These are phyloP conservation scores for Gymnothorax javanicus DNA, from an alignment of 2,797 vertebrate species.

Conservation along the genomic window DNA sequence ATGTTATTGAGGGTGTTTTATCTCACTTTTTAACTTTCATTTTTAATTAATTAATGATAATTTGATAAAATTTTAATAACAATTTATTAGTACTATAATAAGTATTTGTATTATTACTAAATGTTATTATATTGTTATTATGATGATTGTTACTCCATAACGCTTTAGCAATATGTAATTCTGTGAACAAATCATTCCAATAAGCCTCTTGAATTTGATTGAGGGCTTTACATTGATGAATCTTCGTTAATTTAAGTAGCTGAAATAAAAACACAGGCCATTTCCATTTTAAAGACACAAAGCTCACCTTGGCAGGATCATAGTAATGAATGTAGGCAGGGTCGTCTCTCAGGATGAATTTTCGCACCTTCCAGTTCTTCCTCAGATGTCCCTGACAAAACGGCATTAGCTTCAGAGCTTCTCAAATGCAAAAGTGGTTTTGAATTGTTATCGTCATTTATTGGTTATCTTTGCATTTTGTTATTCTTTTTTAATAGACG, in stretches of 20 bases:
- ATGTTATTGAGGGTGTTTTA: too few species aligned
- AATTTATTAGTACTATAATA: too few species aligned
- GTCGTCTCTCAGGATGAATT: conserved; percentile 90
- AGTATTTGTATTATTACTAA: too few species aligned
- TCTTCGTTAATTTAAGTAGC: neutral
- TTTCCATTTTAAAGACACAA: neutral
- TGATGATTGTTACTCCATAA: too few species aligned
- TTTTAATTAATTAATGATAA: too few species aligned
- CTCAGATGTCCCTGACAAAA: conserved; percentile 83
- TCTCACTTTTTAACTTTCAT: too few species aligned
- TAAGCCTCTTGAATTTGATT: too few species aligned
- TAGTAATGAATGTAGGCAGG: conserved; percentile 95
- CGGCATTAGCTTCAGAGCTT: neutral
- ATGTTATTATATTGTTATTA: too few species aligned
- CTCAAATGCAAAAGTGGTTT: neutral
- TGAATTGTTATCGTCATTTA: neutral
- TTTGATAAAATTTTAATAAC: too few species aligned
- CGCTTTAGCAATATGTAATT: too few species aligned
- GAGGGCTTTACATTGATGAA: neutral
- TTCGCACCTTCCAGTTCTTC: conserved; percentile 98
- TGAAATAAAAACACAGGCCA: neutral
- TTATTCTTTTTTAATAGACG: neutral
- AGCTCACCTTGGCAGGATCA: conserved; percentile 87
- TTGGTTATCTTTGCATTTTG: neutral
- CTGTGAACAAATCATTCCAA: too few species aligned